A percentile compares a stretch with the other conserved stretches of the same genome.
These are phyloP conservation scores for Portevinia maculata DNA, from an alignment of 2,888 invertebrate genomes.

Conservation along the genomic window DNA sequence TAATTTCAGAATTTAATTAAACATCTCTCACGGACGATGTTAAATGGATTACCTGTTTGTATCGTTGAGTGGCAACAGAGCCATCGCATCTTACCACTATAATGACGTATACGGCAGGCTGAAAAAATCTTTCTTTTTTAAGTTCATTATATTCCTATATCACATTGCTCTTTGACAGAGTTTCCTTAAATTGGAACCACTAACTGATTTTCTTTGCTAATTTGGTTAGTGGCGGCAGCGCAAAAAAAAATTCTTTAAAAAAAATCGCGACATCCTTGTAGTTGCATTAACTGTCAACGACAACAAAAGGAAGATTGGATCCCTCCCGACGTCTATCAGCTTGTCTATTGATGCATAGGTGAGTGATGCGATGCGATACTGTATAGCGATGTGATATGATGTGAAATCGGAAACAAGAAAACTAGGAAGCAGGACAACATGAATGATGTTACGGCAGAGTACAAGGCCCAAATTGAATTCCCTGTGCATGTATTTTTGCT, in stretches of 20 bases:
- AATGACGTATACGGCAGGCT: no score
- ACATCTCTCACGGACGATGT: conserved; percentile 78
- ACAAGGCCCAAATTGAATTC: conserved; percentile 74
- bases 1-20: conserved; percentile 83
- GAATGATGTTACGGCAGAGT: conserved; percentile 44
- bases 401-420: conserved; percentile 58
- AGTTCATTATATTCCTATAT: conserved; percentile 42
- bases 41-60: conserved; percentile 64
- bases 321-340: conserved; percentile 15
- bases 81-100: conserved; percentile 51
- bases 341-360: conserved; percentile 41
- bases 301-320: conserved; percentile 15
- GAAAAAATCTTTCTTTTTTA: conserved; percentile 52
- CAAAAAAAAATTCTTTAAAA: conserved; percentile 2
- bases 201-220: conserved; percentile 69
- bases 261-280: conserved; percentile 49
- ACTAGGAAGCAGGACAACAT: conserved; percentile 39
- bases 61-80: conserved; percentile 72
- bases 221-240: conserved; percentile 53
- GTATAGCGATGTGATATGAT: conserved; percentile 29
- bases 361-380: conserved; percentile 44
- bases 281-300: conserved; percentile 45
- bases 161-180: conserved; percentile 1
- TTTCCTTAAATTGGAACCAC: conserved; percentile 51
- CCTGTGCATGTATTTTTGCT: conserved; percentile 65